Evolutionary conservation across 2,888 invertebrate genomes (phyloP).

Genomic region (Phoronis australis): DNA sequence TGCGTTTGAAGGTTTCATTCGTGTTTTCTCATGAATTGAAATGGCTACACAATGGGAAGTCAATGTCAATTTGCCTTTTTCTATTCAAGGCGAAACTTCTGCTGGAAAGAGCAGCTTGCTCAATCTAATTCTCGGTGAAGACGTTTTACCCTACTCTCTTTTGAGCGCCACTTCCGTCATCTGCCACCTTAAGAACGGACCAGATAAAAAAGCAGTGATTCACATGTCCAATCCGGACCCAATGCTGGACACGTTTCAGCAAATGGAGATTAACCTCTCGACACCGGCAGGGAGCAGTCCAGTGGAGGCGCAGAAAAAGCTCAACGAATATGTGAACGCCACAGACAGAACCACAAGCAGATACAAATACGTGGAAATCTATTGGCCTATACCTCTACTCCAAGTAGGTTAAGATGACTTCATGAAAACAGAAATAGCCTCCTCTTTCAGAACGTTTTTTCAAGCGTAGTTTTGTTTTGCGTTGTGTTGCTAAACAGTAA

Average conservation of each 20-base stretch:
- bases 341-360: background rate
- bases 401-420: too few species aligned
- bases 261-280: background rate
- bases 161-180: constrained; percentile 12
- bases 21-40: too few species aligned
- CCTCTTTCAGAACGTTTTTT: too few species aligned
- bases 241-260: background rate
- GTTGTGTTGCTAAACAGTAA: too few species aligned
- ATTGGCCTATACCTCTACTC: background rate
- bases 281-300: background rate
- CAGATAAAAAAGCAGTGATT: background rate
- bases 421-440: too few species aligned
- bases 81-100: constrained; percentile 10
- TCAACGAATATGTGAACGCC: background rate
- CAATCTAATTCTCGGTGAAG: constrained; percentile 10
- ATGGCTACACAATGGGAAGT: too few species aligned
- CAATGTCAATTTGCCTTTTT: too few species aligned
- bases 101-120: constrained; percentile 14
- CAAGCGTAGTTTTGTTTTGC: too few species aligned
- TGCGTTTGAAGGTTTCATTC: too few species aligned
- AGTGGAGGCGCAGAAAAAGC: background rate
- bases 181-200: constrained; percentile 8
- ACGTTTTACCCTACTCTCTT: constrained; percentile 9
- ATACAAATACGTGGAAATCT: background rate
- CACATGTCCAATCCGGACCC: background rate